These are phyloP conservation scores for Leptinotarsa texana DNA, from an alignment of 1,140 invertebrate species.

Conservation along the genomic window DNA sequence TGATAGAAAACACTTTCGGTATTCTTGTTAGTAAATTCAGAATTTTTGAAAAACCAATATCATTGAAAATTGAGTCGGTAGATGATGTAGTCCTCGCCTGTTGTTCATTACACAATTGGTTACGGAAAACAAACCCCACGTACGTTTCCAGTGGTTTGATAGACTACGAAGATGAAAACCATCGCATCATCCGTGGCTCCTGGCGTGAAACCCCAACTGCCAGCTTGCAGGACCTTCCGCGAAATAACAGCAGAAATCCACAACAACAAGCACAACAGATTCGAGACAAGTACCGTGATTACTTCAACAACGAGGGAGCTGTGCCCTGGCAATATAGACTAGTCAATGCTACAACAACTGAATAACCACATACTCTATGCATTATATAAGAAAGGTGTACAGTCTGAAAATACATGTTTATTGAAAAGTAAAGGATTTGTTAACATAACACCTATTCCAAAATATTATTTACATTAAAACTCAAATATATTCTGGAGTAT, in stretches of 20 bases:
- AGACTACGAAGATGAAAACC: slow-evolving; percentile 33
- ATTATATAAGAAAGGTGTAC: too few relatives aligned
- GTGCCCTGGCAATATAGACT: slow-evolving; percentile 9
- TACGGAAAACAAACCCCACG: slow-evolving; percentile 19
- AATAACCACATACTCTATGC: not conserved
- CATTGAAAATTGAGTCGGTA: not conserved
- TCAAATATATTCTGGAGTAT: too few relatives aligned
- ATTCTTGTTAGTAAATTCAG: too few relatives aligned
- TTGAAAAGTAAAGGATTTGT: too few relatives aligned
- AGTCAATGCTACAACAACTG: not conserved
- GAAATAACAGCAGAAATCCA: too few relatives aligned
- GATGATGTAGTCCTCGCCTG: slow-evolving; percentile 27
- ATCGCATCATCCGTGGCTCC: slow-evolving; percentile 17
- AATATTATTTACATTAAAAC: not conserved
- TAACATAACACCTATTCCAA: not conserved
- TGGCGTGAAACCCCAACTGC: slow-evolving; percentile 7
- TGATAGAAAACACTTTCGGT: too few relatives aligned
- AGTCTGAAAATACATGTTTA: too few relatives aligned
- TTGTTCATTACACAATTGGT: slow-evolving; percentile 32
- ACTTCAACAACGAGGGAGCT: slow-evolving; percentile 5
- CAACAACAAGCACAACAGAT: too few relatives aligned
- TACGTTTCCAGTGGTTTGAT: slow-evolving; percentile 12
- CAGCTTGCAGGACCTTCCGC: too few relatives aligned
- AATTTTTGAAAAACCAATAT: too few relatives aligned
- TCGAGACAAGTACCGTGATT: too few relatives aligned